These are phyloP conservation scores for Zosterops pallidus DNA, from an alignment of 2,113 vertebrate genomes.

Conservation along the genomic window DNA sequence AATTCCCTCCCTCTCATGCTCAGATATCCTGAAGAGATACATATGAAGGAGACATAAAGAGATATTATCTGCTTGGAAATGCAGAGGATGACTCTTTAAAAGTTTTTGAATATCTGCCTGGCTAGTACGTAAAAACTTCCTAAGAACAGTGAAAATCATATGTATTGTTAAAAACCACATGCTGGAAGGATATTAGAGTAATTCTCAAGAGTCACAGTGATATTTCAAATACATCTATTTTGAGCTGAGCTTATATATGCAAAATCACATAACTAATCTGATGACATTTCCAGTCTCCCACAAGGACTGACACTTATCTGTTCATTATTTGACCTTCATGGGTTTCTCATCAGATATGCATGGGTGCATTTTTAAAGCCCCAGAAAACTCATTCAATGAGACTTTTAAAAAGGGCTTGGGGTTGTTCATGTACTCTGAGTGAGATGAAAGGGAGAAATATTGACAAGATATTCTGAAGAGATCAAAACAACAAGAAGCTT, in stretches of 20 bases:
- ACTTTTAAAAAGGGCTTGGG: not conserved
- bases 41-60: not conserved
- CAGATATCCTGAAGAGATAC: not conserved
- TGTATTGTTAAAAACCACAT: not conserved
- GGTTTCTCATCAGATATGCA: not conserved
- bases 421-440: not conserved
- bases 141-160: not conserved
- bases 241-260: not conserved
- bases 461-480: not conserved
- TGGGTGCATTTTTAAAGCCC: not conserved
- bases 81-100: not conserved
- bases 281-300: not conserved
- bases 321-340: not conserved
- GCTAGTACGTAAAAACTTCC: not conserved
- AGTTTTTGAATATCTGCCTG: not conserved
- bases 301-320: not conserved
- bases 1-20: not conserved
- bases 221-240: slow-evolving; percentile 1
- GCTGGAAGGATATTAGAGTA: not conserved
- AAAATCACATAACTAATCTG: slow-evolving; percentile 3
- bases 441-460: not conserved
- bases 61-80: not conserved
- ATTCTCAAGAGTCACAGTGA: not conserved
- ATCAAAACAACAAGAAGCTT: not conserved
- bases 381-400: not conserved